Evolutionary conservation across 2,113 vertebrate genomes (phyloP), one percentile per base, ranked within the genome.

Genomic region (Syngnathus typhle): DNA sequence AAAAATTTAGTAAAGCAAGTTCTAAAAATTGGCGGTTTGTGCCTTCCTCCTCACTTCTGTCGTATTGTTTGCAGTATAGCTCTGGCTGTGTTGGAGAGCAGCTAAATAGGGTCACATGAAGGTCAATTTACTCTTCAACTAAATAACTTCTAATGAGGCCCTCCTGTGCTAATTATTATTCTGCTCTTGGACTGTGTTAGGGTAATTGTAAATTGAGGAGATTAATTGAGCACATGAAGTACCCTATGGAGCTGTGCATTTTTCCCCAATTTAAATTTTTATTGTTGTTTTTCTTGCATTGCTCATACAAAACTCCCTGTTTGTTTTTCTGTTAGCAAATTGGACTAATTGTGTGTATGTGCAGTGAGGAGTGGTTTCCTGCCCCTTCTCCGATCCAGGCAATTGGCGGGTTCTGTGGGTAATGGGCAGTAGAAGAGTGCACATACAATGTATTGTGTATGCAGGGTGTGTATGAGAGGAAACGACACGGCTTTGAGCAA

Each of bases 61-160:
- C 19, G 12, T 10, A 32, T 13, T 13, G 18, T 60, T 41, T 43
- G 23, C n/a, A 43, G 11, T 23, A 13, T 23, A 61, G 38, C 19
- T 1, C 38, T 21, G 6, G 11, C n/a, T 61, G 10, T 60, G 37
- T 62, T 70, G 43, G 18, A 68, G 49, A 63, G 52, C 43, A 44
- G 23, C 18, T 36, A 37, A 51, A 47, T 39, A 32, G 7, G 3
- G 49, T 13, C 44, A 16, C 49, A 44, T 39, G 60, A 76, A 81
- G 79, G 71, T 78, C 74, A 75, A 10, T 73, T 64, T 70, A 80
- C 64, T 66, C 64, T 74, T 47, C 67, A 68, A 77, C 71, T 56
- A 76, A 80, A 79, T 82, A 56, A 64, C 71, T 74, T 79, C 69
- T 69, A 85, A 83, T 80, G 73, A 75, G 75, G 3, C 46, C 41